Evolutionary conservation across 2,888 invertebrate species (phyloP).

Genomic region (Catocala fraxini): DNA sequence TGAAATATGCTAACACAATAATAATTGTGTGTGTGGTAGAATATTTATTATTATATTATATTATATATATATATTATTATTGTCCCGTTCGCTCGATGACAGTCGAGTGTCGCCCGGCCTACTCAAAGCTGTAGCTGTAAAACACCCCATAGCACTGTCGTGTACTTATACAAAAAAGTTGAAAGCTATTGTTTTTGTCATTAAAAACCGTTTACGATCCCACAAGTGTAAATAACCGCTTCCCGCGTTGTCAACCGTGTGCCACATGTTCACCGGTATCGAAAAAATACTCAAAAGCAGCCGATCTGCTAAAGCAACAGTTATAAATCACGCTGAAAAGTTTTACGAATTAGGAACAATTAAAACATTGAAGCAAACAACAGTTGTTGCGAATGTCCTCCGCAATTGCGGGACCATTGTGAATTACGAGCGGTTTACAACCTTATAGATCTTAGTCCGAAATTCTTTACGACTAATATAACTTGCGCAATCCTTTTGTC

Average conservation of each 20-base stretch:
- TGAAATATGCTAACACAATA: constrained; percentile 72
- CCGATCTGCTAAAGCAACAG: constrained; percentile 76
- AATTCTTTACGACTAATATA: constrained; percentile 86
- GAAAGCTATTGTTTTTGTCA: constrained; percentile 61
- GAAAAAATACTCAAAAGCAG: constrained; percentile 62
- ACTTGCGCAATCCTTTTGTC: constrained; percentile 86
- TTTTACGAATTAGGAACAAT: constrained; percentile 86
- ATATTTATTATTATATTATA: no score
- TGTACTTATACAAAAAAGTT: constrained; percentile 23
- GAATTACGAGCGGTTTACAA: constrained; percentile 83
- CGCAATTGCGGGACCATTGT: constrained; percentile 84
- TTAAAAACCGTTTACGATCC: constrained; percentile 66
- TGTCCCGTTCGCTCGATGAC: constrained; percentile 50
- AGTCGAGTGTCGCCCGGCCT: constrained; percentile 33
- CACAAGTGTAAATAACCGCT: constrained; percentile 69
- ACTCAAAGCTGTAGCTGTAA: constrained; percentile 42
- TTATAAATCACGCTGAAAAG: constrained; percentile 82
- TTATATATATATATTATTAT: no score
- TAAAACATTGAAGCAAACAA: constrained; percentile 86
- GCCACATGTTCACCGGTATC: constrained; percentile 60
- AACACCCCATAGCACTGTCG: constrained; percentile 36
- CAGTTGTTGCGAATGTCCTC: constrained; percentile 86
- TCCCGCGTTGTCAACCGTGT: constrained; percentile 54
- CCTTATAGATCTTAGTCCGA: constrained; percentile 84
- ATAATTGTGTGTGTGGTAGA: no score